A percentile compares a stretch with the other conserved stretches of the same genome.
Conservation (phyloP, 2,113 vertebrate species). For the Sinocyclocheilus anophthalmus region DNA sequence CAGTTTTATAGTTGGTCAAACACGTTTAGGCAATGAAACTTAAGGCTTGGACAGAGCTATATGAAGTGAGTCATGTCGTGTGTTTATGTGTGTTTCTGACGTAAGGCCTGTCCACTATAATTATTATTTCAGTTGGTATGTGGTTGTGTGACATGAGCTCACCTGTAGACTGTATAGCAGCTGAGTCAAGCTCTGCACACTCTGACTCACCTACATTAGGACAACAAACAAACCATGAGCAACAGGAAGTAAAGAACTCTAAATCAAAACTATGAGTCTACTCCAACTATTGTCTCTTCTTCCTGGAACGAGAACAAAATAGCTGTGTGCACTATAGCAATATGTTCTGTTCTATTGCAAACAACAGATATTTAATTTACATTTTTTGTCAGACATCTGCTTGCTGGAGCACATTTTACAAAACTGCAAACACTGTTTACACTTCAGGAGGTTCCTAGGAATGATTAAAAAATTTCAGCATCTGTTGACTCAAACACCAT, state of each 20-base stretch:
- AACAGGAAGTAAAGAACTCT: background rate
- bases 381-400: background rate
- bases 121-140: slow-evolving; percentile 24
- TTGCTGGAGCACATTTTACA: background rate
- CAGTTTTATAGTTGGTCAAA: background rate
- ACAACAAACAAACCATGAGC: background rate
- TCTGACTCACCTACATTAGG: slow-evolving; percentile 81
- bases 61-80: background rate
- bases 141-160: slow-evolving; percentile 59
- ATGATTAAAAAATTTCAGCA: background rate
- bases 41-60: slow-evolving; percentile 8
- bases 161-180: slow-evolving; percentile 95
- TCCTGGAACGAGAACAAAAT: background rate
- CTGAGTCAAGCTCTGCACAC: slow-evolving; percentile 89
- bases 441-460: background rate
- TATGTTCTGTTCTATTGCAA: background rate
- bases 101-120: slow-evolving; percentile 33
- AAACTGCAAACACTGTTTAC: background rate
- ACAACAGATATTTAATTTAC: background rate
- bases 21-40: background rate
- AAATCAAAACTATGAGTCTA: background rate
- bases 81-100: background rate
- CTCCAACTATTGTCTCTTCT: background rate
- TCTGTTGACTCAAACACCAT: slow-evolving; percentile 1
- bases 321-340: background rate